A percentile compares a stretch with the other conserved stretches of the same genome.
Evolutionary conservation across 2,113 vertebrate species (phyloP).

Genomic region (Cynocephalus volans): DNA sequence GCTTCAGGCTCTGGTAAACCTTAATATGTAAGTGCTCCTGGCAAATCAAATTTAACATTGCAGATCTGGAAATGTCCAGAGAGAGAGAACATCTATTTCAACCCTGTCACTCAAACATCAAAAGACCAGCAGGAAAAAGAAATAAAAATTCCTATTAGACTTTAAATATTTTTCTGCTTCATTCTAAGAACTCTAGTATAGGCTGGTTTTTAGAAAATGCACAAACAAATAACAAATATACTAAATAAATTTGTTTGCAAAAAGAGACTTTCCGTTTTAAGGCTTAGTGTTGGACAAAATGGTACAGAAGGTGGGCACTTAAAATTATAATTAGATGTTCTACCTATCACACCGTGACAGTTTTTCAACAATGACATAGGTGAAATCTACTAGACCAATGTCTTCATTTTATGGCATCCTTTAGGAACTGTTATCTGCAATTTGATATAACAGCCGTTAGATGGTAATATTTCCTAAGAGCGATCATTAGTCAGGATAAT

Average conservation of each 20-base stretch:
- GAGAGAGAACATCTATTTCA: too few species aligned
- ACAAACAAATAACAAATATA: not conserved
- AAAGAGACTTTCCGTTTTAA: constrained; percentile 2
- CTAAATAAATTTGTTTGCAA: not conserved
- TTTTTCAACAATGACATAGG: not conserved
- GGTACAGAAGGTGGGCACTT: not conserved
- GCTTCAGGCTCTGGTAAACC: not conserved
- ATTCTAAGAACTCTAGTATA: not conserved
- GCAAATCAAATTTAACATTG: not conserved
- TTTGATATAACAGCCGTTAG: not conserved
- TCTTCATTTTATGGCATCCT: not conserved
- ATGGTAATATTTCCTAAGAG: not conserved
- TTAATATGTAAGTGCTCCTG: fast-evolving
- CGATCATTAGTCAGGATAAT: not conserved
- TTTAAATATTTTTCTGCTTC: not conserved
- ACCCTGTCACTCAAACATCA: not conserved
- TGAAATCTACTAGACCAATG: not conserved
- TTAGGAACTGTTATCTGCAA: constrained; percentile 40
- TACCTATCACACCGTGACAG: not conserved
- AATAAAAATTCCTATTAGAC: not conserved
- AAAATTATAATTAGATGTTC: not conserved
- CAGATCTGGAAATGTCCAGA: not conserved
- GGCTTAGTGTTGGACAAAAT: not conserved
- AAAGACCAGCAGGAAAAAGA: not conserved
- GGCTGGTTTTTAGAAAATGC: not conserved